Percentiles rank a stretch among this genome's conserved stretches.
These are phyloP conservation scores for Scolopax mira DNA, from an alignment of 2,113 vertebrate genomes.

Conservation along the genomic window DNA sequence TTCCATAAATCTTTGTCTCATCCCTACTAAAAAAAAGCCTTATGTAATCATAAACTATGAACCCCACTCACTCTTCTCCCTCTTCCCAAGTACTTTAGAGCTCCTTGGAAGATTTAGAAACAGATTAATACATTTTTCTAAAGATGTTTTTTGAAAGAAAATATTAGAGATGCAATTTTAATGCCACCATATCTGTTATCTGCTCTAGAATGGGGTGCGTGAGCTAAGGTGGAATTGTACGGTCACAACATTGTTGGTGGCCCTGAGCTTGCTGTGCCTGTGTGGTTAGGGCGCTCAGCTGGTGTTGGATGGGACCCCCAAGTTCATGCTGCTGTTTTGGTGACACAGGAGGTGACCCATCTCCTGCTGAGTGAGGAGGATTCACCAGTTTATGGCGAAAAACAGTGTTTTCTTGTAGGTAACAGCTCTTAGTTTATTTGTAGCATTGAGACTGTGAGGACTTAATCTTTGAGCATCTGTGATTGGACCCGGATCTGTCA, in stretches of 20 bases:
- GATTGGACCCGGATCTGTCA: background rate
- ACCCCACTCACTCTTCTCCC: background rate
- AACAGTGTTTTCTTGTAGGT: background rate
- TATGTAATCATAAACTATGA: background rate
- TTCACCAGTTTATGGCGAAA: background rate
- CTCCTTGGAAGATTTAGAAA: background rate
- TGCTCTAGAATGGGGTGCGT: background rate
- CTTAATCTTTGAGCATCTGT: background rate
- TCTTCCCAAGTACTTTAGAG: background rate
- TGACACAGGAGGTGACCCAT: background rate
- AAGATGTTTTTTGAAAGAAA: conserved; percentile 27
- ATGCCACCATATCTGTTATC: background rate
- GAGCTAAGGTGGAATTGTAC: background rate
- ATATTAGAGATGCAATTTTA: background rate
- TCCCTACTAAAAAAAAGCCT: conserved; percentile 24
- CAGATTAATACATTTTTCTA: background rate
- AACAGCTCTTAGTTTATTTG: background rate
- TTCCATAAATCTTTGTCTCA: conserved; percentile 68
- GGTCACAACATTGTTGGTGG: fast-evolving
- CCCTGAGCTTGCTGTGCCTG: background rate
- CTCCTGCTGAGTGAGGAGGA: background rate
- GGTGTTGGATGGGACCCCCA: fast-evolving
- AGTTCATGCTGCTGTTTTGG: background rate
- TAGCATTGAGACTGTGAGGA: background rate
- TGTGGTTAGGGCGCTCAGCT: fast-evolving